phyloP scores from a whole-genome alignment of 2,113 vertebrate species.

The Aegypius monachus region DNA sequence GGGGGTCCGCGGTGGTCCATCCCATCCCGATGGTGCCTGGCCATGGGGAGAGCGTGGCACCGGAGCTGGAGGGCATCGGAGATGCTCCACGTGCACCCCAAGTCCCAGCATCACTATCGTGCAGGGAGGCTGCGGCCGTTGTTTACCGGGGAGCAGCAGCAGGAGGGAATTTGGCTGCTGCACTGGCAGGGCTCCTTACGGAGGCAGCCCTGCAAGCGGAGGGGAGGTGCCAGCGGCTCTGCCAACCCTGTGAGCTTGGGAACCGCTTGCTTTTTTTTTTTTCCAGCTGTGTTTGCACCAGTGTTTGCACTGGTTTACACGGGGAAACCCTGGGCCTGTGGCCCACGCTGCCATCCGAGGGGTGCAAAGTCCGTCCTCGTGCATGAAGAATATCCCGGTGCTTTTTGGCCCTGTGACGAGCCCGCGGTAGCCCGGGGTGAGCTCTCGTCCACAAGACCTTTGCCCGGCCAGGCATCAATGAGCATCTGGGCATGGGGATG shows the following conservation, averaged over 20 bases:
- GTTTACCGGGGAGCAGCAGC: background rate
- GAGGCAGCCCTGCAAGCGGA: constrained; percentile 48
- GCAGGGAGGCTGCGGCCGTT: background rate
- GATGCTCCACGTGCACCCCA: background rate
- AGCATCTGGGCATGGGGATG: background rate
- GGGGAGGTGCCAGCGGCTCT: constrained; percentile 43
- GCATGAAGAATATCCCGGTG: background rate
- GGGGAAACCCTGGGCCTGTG: background rate
- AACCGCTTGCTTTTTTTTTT: background rate
- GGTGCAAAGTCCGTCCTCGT: background rate
- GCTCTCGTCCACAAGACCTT: background rate
- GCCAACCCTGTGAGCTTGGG: constrained; percentile 46
- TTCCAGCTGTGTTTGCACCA: constrained; percentile 19
- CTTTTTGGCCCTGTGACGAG: background rate
- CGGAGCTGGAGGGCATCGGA: background rate
- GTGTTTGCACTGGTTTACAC: background rate
- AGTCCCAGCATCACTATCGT: background rate
- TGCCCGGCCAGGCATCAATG: accelerated
- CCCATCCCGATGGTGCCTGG: accelerated
- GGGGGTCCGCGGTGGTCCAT: accelerated
- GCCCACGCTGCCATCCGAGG: background rate
- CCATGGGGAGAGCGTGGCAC: background rate
- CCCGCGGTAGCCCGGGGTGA: background rate
- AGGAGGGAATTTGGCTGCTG: constrained; percentile 37
- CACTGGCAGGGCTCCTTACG: background rate